phyloP scores from a whole-genome alignment of 2,113 vertebrate genomes.

The Pantherophis guttatus region DNA sequence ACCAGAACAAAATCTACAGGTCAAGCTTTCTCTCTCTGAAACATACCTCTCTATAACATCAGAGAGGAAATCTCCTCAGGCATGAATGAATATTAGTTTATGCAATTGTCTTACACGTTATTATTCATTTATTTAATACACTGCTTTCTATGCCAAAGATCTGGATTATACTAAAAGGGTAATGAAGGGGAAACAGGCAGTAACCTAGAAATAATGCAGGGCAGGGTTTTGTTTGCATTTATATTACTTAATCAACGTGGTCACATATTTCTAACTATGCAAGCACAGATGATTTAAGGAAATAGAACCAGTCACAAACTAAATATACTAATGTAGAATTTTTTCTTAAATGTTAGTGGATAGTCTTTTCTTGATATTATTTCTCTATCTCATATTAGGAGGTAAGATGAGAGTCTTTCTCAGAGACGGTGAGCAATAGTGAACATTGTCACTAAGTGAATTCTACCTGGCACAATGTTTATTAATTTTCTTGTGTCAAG shows the following conservation, averaged over 20 bases:
- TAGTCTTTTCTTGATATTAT: neutral
- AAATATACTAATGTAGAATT: neutral
- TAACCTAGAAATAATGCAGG: neutral
- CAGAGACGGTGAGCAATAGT: neutral
- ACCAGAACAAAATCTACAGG: neutral
- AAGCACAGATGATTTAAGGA: neutral
- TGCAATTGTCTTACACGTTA: neutral
- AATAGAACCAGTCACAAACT: neutral
- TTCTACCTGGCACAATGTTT: neutral
- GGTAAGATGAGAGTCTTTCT: neutral
- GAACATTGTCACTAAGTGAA: neutral
- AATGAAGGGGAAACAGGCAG: neutral
- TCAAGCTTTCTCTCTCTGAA: neutral
- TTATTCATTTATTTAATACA: neutral
- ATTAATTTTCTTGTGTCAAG: neutral
- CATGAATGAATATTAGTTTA: neutral
- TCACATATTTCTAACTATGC: neutral
- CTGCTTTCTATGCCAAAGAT: neutral
- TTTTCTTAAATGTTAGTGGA: neutral
- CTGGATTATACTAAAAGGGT: neutral
- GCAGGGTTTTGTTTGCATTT: neutral
- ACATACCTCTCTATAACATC: neutral
- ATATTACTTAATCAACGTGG: neutral
- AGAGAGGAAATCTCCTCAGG: neutral
- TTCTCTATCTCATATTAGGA: neutral